phyloP scores from a whole-genome alignment of 37 sponge, comb jelly and placozoan species.

The Theonella swinhoei region DNA sequence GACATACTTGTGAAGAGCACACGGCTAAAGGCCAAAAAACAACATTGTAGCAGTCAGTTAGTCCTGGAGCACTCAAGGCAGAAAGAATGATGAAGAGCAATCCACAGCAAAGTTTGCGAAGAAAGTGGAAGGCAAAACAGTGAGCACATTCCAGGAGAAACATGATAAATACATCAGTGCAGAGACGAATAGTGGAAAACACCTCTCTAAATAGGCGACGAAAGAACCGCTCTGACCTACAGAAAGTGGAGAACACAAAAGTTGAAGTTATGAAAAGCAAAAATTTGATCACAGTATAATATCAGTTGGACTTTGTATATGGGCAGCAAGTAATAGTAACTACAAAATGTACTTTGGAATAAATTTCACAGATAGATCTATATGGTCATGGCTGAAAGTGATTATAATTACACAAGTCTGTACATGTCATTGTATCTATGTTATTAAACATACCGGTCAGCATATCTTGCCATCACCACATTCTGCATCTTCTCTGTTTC shows the following conservation, averaged over 20 bases:
- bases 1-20: background rate
- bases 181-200: constrained; percentile 29
- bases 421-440: background rate
- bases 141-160: constrained; percentile 23
- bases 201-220: constrained; percentile 29
- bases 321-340: no score
- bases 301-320: no score
- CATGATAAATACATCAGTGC: constrained; percentile 26
- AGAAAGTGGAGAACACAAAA: background rate
- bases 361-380: no score
- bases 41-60: constrained; percentile 35
- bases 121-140: constrained; percentile 19
- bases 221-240: constrained; percentile 24
- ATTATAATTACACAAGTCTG: background rate
- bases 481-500: background rate
- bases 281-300: no score
- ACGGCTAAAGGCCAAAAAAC: constrained; percentile 25
- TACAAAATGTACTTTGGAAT: no score
- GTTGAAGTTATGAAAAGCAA: no score
- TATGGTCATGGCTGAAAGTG: background rate
- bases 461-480: background rate
- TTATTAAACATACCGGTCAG: background rate
- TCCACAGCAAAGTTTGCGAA: constrained; percentile 46
- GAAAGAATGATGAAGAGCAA: constrained; percentile 6
- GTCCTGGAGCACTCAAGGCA: constrained; percentile 15